A percentile compares a stretch with the other conserved stretches of the same genome.
Evolutionary conservation across 2,113 vertebrate genomes (phyloP).

Genomic region (Cercocebus atys): DNA sequence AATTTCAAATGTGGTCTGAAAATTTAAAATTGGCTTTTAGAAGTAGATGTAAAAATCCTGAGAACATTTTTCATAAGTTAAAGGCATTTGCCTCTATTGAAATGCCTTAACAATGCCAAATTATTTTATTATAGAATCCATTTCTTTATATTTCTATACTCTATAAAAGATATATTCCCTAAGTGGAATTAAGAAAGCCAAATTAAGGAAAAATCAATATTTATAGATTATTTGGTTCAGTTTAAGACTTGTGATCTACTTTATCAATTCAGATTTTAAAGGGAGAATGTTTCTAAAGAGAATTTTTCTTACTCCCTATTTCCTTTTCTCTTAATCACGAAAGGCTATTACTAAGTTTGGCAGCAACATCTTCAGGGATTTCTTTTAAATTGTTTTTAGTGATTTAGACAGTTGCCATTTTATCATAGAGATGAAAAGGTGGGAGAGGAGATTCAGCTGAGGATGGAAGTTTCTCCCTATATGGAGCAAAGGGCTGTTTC

Average conservation of each 20-base stretch:
- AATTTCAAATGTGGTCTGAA: background rate
- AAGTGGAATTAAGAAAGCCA: background rate
- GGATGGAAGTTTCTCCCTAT: constrained; percentile 9
- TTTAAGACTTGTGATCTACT: constrained; percentile 38
- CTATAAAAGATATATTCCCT: constrained; percentile 60
- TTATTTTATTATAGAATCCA: constrained; percentile 57
- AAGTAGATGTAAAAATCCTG: background rate
- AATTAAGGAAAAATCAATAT: background rate
- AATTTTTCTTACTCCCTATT: background rate
- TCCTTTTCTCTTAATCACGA: constrained; percentile 48
- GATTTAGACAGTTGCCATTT: constrained; percentile 62
- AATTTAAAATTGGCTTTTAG: background rate
- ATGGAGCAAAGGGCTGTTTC: constrained; percentile 44
- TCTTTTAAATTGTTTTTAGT: constrained; percentile 63
- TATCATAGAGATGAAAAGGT: constrained; percentile 63
- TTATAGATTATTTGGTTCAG: background rate
- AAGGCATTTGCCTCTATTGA: background rate
- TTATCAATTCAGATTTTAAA: constrained; percentile 44
- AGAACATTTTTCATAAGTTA: constrained; percentile 6
- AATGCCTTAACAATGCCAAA: constrained; percentile 54
- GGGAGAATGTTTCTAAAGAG: constrained; percentile 9
- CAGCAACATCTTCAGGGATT: constrained; percentile 34
- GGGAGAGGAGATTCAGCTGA: constrained; percentile 43
- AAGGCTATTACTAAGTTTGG: constrained; percentile 51
- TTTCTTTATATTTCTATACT: constrained; percentile 56